Evolutionary conservation across 1,140 invertebrate species (phyloP), one percentile per base, ranked within the genome.

Genomic region (Pogonomyrmex californicus): DNA sequence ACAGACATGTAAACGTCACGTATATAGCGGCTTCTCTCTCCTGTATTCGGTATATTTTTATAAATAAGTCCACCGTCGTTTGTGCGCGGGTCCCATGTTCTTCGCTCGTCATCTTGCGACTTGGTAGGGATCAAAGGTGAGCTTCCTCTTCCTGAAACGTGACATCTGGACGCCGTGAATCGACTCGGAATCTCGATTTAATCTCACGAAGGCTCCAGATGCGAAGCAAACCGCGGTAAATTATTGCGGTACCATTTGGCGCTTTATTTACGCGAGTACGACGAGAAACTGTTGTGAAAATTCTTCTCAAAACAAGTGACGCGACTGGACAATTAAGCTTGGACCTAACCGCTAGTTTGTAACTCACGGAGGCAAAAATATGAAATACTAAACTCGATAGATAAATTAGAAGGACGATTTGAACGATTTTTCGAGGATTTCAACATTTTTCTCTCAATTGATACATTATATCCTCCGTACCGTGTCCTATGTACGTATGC

Each of bases 81-180:
- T 23, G 17, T 12, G 38, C 14, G 23, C 23, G 23, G 76, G 60
- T 65, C 60, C 60, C 63, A 47, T 81, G 49, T 47, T 63, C 47
- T 30, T 41, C 41, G 54, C 10, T 73, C 79, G 12, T 73, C 68
- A 75, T 85, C 76, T 75, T 70, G 51, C 51, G 41, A 54, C 47
- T 65, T 56, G 73, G n/a, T 30, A 38, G 60, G 76, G 66, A 60
- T 88, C 73, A 71, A 71, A 65, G 56, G 66, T 60, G 54, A 73
- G 44, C 71, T 87, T 91, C 66, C 86, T 87, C 83, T 82, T 75
- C 87, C 70, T 87, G 73, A 88, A 86, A 79, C 87, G 88, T 92
- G 92, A 92, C 92, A 93, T 92, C 92, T 92, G 92, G 92, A 91
- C 23, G 78, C 90, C 87, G 81, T 51, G 58, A 62, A 83, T 71